A percentile compares a stretch with the other conserved stretches of the same genome.
phyloP scores from a whole-genome alignment of 2,797 vertebrate species.

The Squalus acanthias region DNA sequence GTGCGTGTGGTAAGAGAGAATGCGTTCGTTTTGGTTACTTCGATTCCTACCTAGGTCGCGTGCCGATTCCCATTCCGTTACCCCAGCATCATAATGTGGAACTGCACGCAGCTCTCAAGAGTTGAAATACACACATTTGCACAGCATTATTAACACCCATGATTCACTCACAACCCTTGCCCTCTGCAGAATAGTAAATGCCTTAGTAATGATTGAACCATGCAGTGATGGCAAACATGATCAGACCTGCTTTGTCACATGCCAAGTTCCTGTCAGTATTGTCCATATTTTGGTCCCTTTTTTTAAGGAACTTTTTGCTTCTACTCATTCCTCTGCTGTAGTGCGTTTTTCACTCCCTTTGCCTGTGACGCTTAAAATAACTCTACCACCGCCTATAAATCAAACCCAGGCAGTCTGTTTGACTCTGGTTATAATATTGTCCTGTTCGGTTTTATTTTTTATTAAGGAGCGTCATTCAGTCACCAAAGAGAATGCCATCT shows the following conservation, averaged over 20 bases:
- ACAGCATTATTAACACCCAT: neutral
- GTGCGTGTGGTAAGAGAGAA: no score
- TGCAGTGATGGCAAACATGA: neutral
- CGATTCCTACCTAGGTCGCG: neutral
- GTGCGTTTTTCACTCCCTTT: neutral
- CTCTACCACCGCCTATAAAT: neutral
- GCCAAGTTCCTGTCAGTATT: neutral
- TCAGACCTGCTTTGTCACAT: neutral
- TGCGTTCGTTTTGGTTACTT: neutral
- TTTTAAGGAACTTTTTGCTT: neutral
- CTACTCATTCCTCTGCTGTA: neutral
- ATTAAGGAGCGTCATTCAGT: constrained; percentile 73
- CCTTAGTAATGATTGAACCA: neutral
- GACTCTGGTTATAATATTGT: neutral
- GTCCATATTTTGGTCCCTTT: no score
- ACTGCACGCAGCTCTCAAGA: neutral
- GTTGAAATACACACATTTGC: neutral
- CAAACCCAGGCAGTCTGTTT: neutral
- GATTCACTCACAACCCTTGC: neutral
- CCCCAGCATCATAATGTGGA: neutral
- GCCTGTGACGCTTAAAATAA: neutral
- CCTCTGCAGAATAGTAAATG: neutral
- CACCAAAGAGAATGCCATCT: constrained; percentile 79
- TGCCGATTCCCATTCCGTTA: neutral
- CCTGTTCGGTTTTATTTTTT: neutral